Percentiles rank a stretch among this genome's conserved stretches.
phyloP scores from a whole-genome alignment of 2,797 vertebrate genomes.

The Rousettus madagascariensis region DNA sequence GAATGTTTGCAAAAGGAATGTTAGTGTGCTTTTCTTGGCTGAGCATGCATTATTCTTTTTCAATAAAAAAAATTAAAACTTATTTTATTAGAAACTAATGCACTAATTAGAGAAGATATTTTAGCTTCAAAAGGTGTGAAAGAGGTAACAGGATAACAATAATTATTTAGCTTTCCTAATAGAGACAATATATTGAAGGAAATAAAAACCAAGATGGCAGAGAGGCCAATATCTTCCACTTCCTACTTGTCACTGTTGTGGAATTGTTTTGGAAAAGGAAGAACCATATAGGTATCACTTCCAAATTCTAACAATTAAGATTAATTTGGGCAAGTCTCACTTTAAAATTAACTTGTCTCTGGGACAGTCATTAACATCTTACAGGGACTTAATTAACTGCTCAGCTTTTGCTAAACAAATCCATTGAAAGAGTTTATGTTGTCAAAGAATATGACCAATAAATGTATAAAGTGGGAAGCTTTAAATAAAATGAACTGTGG shows the following conservation, averaged over 20 bases:
- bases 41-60: neutral
- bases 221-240: neutral
- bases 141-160: neutral
- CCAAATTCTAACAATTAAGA: conserved; percentile 5
- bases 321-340: neutral
- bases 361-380: neutral
- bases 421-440: neutral
- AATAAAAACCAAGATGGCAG: neutral
- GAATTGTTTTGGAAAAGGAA: neutral
- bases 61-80: neutral
- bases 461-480: neutral
- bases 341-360: neutral
- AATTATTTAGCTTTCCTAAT: neutral
- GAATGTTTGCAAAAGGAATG: neutral
- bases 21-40: neutral
- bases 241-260: neutral
- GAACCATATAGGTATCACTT: neutral
- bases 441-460: neutral
- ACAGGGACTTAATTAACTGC: neutral
- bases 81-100: neutral
- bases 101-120: neutral
- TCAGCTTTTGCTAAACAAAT: neutral
- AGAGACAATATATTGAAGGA: neutral
- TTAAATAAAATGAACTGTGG: neutral
- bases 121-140: neutral